These are phyloP conservation scores for Notothenia rossii DNA, from an alignment of 2,113 vertebrate genomes.

Conservation along the genomic window DNA sequence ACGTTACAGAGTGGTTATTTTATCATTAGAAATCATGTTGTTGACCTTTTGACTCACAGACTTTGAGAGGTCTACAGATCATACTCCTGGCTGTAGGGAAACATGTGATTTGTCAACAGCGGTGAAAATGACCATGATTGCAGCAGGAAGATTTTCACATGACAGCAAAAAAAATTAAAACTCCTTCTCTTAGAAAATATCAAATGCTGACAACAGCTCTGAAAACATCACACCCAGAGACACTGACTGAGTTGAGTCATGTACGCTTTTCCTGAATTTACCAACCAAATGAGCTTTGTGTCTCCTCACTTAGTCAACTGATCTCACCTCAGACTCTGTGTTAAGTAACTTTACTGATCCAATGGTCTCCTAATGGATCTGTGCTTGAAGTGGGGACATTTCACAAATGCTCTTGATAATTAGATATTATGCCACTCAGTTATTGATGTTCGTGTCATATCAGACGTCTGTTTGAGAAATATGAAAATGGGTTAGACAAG, in stretches of 20 bases:
- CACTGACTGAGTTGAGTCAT: not conserved
- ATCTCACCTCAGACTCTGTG: constrained; percentile 1
- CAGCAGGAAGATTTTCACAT: constrained; percentile 24
- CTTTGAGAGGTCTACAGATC: not conserved
- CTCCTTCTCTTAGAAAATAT: not conserved
- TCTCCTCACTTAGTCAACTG: constrained; percentile 1
- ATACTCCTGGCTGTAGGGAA: not conserved
- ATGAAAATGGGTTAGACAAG: constrained; percentile 24
- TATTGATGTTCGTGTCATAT: constrained; percentile 20
- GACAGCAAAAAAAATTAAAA: not conserved
- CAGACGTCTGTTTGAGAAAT: constrained; percentile 15
- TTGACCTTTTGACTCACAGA: not conserved
- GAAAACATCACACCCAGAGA: not conserved
- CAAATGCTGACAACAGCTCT: not conserved
- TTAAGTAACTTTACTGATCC: not conserved
- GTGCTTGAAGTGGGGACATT: not conserved
- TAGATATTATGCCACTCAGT: constrained; percentile 10
- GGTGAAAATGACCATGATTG: constrained; percentile 1
- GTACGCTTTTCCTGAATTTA: constrained; percentile 9
- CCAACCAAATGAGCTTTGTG: constrained; percentile 9
- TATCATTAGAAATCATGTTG: not conserved
- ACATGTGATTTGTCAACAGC: constrained; percentile 17
- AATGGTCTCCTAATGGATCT: constrained; percentile 8
- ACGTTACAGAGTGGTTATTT: not conserved
- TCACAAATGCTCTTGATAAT: constrained; percentile 6